Evolutionary conservation across 2,888 invertebrate species (phyloP), one percentile per base, ranked within the genome.

Genomic region (Noctua comes): DNA sequence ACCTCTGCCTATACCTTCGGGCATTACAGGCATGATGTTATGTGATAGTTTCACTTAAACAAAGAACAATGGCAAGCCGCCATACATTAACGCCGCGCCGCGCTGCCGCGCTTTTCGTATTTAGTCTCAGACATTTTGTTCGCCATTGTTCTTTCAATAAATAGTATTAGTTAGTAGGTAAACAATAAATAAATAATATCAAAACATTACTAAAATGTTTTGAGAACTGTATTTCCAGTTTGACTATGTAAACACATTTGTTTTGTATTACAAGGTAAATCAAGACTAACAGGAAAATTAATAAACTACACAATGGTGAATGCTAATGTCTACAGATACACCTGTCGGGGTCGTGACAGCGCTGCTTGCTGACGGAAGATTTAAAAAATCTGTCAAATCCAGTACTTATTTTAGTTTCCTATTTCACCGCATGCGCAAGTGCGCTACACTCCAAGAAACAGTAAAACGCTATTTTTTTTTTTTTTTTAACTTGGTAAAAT

Each of bases 201-300:
- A 72, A 21, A 43, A 46, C 43, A 10, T 54, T 43, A 16, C 4
- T 65, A 57, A 40, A 68, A 73, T 78, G 51, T 78, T 79, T 68
- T 68, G 59, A 73, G 68, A 24, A 21, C 27, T 72, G 31, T 68
- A 68, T 78, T 79, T 77, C 46, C 46, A 68, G 11, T n/a, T 11
- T 21, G 54, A 46, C 31, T 24, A 51, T 78, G 59, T 68, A 31
- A 79, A 79, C 59, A 59, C 11, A 54, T 68, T 73, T 54, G 10
- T 36, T 66, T 16, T n/a, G 21, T 2, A 2, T 2, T 18, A 1
- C 46, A 70, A 40, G 11, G 68, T 51, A 59, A 62, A n/a, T 51
- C 2, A 31, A 46, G 51, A n/a, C 27, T 16, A 43, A 13, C 78
- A 27, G 43, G 43, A 36, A 51, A 66, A 54, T 36, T 62, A 73